A percentile compares a stretch with the other conserved stretches of the same genome.
Evolutionary conservation across 2,797 vertebrate species (phyloP).

Genomic region (Labroides dimidiatus): DNA sequence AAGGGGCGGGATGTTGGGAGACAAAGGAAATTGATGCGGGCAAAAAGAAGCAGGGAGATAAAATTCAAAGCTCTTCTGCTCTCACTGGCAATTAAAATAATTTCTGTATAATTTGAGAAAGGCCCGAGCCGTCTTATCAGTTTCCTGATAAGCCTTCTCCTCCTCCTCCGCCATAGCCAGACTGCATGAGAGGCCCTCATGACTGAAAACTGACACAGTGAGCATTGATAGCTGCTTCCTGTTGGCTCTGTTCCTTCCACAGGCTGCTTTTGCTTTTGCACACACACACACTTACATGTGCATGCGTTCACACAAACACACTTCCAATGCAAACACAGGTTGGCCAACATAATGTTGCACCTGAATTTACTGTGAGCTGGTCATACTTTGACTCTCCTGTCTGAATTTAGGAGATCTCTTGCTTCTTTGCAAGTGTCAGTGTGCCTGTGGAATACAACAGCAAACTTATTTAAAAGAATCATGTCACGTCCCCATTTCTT

Average conservation of each 20-base stretch:
- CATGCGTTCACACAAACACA: neutral
- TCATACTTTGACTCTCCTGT: neutral
- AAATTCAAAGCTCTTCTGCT: slow-evolving; percentile 54
- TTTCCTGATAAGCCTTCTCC: slow-evolving; percentile 54
- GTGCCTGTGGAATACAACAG: neutral
- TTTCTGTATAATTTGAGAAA: slow-evolving; percentile 62
- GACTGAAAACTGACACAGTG: slow-evolving; percentile 53
- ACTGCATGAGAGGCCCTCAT: slow-evolving; percentile 45
- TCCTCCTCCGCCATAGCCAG: slow-evolving; percentile 33
- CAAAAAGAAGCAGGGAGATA: slow-evolving; percentile 48
- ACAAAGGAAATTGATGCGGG: slow-evolving; percentile 37
- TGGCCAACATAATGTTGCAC: neutral
- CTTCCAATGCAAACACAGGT: neutral
- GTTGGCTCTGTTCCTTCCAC: slow-evolving; percentile 18
- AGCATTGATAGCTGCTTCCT: slow-evolving; percentile 43
- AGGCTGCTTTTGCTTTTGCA: neutral
- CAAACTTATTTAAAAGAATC: neutral
- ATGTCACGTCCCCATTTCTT: neutral
- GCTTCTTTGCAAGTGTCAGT: neutral
- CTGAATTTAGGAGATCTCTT: neutral
- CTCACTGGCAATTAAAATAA: slow-evolving; percentile 68
- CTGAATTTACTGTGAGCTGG: neutral
- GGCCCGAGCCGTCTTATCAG: slow-evolving; percentile 50
- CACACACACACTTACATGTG: slow-evolving; percentile 15
- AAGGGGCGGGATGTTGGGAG: slow-evolving; percentile 35